Evolutionary conservation across 2,113 vertebrate species (phyloP).

Genomic region (Caretta caretta): DNA sequence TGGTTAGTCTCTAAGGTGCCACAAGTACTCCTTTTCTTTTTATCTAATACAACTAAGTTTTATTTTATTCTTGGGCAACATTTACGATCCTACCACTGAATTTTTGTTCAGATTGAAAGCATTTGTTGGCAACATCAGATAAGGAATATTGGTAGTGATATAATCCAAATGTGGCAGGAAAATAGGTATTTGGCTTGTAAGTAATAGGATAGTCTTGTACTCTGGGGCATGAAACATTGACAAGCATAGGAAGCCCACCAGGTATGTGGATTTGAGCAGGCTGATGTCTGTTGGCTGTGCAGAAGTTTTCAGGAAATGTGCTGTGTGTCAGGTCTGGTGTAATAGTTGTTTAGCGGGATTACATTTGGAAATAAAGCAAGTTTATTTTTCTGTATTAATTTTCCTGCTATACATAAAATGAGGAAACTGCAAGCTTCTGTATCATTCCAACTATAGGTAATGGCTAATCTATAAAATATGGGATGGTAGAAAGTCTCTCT

Average conservation of each 20-base stretch:
- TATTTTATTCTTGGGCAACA: neutral
- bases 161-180: neutral
- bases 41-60: neutral
- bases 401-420: neutral
- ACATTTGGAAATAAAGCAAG: too few species aligned
- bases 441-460: neutral
- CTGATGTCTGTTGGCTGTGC: neutral
- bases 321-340: neutral
- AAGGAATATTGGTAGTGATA: neutral
- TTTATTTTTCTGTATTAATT: neutral
- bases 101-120: neutral
- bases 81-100: neutral
- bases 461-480: neutral
- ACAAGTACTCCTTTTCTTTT: too few species aligned
- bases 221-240: neutral
- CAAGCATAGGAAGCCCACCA: fast-evolving
- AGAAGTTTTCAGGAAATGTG: neutral
- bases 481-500: neutral
- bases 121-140: neutral
- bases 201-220: neutral
- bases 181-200: neutral
- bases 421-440: neutral
- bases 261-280: neutral
- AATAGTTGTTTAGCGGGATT: too few species aligned
- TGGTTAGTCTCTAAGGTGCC: too few species aligned